Evolutionary conservation across 2,113 vertebrate genomes (phyloP).

Genomic region (Sinocyclocheilus rhinocerous): DNA sequence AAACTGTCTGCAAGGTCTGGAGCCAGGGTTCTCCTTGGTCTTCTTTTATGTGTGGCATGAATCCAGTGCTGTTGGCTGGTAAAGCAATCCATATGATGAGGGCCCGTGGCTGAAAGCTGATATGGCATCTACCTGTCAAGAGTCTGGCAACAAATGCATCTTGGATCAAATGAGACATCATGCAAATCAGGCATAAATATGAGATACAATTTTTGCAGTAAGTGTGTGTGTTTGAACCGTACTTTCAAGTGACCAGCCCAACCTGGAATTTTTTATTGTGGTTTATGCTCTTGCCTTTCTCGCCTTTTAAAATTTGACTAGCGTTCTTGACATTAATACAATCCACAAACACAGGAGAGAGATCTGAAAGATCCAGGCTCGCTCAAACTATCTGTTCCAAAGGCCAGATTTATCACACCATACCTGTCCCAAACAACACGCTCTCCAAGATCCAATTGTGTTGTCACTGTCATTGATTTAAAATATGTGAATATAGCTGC

Average conservation of each 20-base stretch:
- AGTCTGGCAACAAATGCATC: slow-evolving; percentile 3
- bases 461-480: slow-evolving; percentile 29
- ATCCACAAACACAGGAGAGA: slow-evolving; percentile 30
- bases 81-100: slow-evolving; percentile 10
- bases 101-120: neutral
- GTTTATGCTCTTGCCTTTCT: slow-evolving; percentile 15
- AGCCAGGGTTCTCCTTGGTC: neutral
- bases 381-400: slow-evolving; percentile 9
- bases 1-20: slow-evolving; percentile 3
- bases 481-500: slow-evolving; percentile 25
- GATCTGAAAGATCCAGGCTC: neutral
- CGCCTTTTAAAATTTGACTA: slow-evolving; percentile 2
- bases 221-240: neutral
- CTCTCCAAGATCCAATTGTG: slow-evolving; percentile 38
- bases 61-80: slow-evolving; percentile 23
- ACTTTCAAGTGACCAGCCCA: neutral
- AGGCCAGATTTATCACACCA: slow-evolving; percentile 32
- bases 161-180: slow-evolving; percentile 25
- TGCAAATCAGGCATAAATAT: slow-evolving; percentile 17
- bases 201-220: neutral
- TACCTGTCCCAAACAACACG: neutral
- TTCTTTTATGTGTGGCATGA: neutral
- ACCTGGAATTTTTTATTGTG: neutral
- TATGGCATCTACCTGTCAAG: slow-evolving; percentile 38
- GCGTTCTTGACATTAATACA: slow-evolving; percentile 7